Conservation (phyloP, 2,797 vertebrate species). For the Etheostoma nigrum region DNA sequence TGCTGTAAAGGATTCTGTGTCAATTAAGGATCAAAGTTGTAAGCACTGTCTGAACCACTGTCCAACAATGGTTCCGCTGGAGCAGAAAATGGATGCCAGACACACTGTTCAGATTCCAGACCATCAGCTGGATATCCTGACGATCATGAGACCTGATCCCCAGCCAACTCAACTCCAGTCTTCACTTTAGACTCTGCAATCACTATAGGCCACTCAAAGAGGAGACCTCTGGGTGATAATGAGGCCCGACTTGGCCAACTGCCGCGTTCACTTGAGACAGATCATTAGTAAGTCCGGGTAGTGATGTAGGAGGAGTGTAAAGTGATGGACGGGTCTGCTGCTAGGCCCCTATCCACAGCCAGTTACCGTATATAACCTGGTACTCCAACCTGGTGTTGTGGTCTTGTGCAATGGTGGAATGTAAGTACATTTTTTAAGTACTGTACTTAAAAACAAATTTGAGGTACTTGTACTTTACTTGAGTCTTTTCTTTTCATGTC, state of each 20-base stretch:
- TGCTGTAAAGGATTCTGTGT: conserved; percentile 50
- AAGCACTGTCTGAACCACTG: conserved; percentile 60
- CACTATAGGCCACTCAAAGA: conserved; percentile 29
- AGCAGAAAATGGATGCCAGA: conserved; percentile 63
- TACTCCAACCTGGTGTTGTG: background rate
- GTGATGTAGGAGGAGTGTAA: conserved; percentile 7
- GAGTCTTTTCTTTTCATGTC: no score
- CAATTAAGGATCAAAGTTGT: conserved; percentile 68
- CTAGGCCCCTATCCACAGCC: background rate
- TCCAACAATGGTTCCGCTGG: conserved; percentile 58
- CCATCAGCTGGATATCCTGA: conserved; percentile 68
- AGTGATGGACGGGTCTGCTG: background rate
- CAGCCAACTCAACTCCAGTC: conserved; percentile 48
- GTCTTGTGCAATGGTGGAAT: background rate
- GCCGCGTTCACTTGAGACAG: conserved; percentile 28
- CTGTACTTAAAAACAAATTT: no score
- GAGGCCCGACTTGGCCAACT: conserved; percentile 32
- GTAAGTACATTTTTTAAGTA: no score
- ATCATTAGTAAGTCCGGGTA: conserved; percentile 19
- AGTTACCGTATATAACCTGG: background rate
- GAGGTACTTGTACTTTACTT: no score
- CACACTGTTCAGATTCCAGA: conserved; percentile 65
- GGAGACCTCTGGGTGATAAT: conserved; percentile 38
- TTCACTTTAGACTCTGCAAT: conserved; percentile 43
- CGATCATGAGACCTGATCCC: conserved; percentile 55